Base-by-base conservation (phyloP, 2,888 invertebrate species). In the Caenorhabditis doughertyi region DNA sequence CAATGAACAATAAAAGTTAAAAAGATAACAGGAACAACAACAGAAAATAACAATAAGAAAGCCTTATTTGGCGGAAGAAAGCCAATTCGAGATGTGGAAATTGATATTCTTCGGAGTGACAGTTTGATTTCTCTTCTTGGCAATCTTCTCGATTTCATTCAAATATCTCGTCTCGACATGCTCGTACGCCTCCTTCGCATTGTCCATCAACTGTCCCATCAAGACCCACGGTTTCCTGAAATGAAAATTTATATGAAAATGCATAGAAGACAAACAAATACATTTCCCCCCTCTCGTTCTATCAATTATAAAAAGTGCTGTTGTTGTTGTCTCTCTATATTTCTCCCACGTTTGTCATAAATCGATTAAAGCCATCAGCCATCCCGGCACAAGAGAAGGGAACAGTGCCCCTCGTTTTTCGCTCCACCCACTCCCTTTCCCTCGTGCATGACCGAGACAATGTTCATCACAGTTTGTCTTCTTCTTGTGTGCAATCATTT, bases 161-260 rank as follows among this genome's bases (percentile, higher is more conserved):
- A 85, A 44, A 72, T 85, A 85, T 55, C 84, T 85, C 53, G 65
- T 71, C 29, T 85, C 85, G 0, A 85, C 79, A 39, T 55, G 62
- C 8, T 70, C 76, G 16, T 74, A 74, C 7, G 56, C 72, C 0
- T 79, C 77, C 51, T 79, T 81, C 35, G 53, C 67, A 23, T 79
- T 71, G 1, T 84, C 80, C 60, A 84, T 65, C 51, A 67, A 29
- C 32, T 83, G 73, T 39, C 81, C 51, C 79, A 85, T 60, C n/a
- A 84, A 23, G 16, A 79, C 51, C 73, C 81, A 82, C 16, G 86
- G 84, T 39, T 80, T 84, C 32, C 86, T 86, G 80, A 86, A 81
- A 49, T 21, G n/a, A 35, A 44, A 65, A 21, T 18, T 64, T 18
- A 29, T 29, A 21, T 49, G 8, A 16, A 42, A 16, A 42, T 16